These are phyloP conservation scores for Embiotoca jacksoni DNA, from an alignment of 2,113 vertebrate genomes.

Conservation along the genomic window DNA sequence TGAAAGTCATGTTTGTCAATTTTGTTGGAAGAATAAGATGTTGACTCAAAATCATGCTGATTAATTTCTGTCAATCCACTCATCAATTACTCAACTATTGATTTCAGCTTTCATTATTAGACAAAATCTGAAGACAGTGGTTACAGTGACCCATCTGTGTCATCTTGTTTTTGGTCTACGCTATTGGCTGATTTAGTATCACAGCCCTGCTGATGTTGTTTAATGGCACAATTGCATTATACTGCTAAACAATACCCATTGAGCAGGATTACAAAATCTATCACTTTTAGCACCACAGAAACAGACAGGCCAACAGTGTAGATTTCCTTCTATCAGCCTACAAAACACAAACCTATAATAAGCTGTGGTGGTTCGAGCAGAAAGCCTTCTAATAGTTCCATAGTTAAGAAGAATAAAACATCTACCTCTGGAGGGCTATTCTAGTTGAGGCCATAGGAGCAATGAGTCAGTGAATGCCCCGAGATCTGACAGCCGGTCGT, in stretches of 20 bases:
- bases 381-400: conserved; percentile 41
- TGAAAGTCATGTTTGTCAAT: neutral
- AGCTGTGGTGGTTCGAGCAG: conserved; percentile 16
- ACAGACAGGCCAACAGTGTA: conserved; percentile 13
- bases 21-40: neutral
- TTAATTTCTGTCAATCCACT: neutral
- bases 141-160: no score
- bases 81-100: neutral
- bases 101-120: neutral
- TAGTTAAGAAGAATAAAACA: conserved; percentile 59
- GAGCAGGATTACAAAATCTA: conserved; percentile 33
- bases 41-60: no score
- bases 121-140: neutral
- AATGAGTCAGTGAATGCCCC: conserved; percentile 63
- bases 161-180: neutral
- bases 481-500: conserved; percentile 58
- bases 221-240: conserved; percentile 28
- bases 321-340: conserved; percentile 19
- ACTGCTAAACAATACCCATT: conserved; percentile 27
- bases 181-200: neutral
- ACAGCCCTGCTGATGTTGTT: conserved; percentile 12
- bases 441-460: conserved; percentile 55
- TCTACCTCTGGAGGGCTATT: conserved; percentile 55
- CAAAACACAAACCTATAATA: conserved; percentile 43
- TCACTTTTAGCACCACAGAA: conserved; percentile 30